These are phyloP conservation scores for Cyphomyrus discorhynchus DNA, from an alignment of 2,113 vertebrate genomes.

Conservation along the genomic window DNA sequence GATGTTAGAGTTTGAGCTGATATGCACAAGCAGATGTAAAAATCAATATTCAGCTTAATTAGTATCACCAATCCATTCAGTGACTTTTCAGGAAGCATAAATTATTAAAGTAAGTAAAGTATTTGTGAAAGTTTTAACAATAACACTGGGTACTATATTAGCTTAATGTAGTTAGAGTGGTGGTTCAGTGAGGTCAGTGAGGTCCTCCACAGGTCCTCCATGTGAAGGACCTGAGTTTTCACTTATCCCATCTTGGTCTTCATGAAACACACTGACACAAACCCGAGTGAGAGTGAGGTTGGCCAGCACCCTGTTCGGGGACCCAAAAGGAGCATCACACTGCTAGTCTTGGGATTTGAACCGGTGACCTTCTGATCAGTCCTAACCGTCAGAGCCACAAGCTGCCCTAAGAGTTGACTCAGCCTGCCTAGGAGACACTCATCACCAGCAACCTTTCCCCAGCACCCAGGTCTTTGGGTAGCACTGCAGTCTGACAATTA, in stretches of 20 bases:
- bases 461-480: background rate
- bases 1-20: background rate
- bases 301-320: background rate
- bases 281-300: background rate
- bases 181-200: background rate
- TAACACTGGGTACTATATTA: background rate
- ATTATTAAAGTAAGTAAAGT: background rate
- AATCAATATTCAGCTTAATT: background rate
- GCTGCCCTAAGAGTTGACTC: background rate
- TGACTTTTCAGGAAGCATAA: background rate
- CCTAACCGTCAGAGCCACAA: background rate
- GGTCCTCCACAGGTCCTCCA: background rate
- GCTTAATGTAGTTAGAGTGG: background rate
- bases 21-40: background rate
- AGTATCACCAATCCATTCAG: background rate
- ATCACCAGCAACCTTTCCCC: background rate
- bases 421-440: background rate
- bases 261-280: background rate
- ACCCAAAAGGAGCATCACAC: background rate
- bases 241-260: background rate
- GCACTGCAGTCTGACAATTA: background rate
- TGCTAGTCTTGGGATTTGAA: background rate
- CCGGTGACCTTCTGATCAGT: background rate
- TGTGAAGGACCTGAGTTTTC: background rate
- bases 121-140: background rate